Evolutionary conservation across 1,140 invertebrate species (phyloP).

Genomic region (Trinorchestia longiramus): DNA sequence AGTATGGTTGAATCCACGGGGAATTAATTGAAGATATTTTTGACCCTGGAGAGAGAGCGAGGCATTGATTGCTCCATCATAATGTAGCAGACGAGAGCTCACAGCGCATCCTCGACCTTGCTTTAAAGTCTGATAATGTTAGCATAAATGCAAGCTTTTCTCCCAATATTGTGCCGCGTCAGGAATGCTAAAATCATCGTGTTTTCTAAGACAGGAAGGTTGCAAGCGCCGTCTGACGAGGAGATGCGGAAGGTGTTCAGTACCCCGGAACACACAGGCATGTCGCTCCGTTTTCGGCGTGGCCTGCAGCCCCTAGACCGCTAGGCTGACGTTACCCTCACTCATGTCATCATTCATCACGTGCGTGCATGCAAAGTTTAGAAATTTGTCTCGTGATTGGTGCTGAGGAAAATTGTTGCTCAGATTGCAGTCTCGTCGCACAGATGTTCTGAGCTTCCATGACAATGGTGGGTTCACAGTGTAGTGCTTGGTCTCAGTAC

Average conservation of each 20-base stretch:
- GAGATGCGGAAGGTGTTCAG: background rate
- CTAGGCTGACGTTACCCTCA: background rate
- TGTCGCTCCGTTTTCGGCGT: constrained; percentile 2
- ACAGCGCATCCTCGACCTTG: background rate
- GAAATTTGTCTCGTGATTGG: background rate
- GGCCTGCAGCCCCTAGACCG: background rate
- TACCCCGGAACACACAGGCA: background rate
- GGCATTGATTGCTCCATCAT: background rate
- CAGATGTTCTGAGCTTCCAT: background rate
- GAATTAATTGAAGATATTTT: background rate
- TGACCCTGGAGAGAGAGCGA: background rate
- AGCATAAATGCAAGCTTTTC: background rate
- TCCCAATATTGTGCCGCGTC: background rate
- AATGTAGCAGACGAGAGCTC: background rate
- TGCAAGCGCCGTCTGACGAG: background rate
- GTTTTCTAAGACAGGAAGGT: background rate
- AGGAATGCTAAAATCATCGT: background rate
- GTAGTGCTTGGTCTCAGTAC: background rate
- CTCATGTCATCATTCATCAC: background rate
- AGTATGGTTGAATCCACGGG: background rate
- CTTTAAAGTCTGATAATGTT: background rate
- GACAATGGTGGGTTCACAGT: background rate
- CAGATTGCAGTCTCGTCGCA: background rate
- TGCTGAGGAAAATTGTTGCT: background rate
- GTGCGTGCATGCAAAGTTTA: background rate